Evolutionary conservation across 2,888 invertebrate species (phyloP).

Genomic region (Drosophila mayaguana): DNA sequence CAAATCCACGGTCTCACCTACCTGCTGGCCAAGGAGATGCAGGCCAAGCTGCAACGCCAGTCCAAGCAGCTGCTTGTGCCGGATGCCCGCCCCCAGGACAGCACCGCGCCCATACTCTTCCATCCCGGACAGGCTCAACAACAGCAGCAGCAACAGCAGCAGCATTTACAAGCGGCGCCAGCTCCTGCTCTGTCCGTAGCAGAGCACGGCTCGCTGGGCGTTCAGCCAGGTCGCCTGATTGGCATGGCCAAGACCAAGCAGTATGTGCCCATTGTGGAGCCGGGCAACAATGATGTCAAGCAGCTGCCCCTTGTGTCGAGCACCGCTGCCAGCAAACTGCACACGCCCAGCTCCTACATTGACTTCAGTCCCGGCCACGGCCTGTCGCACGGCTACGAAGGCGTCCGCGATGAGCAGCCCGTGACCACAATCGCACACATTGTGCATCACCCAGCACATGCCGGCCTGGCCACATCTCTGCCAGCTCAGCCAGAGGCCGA

Average conservation of each 20-base stretch:
- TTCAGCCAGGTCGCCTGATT: constrained; percentile 71
- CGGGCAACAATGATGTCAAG: constrained; percentile 66
- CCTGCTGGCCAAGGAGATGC: constrained; percentile 84
- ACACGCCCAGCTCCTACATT: constrained; percentile 68
- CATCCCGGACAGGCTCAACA: constrained; percentile 62
- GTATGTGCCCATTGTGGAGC: constrained; percentile 81
- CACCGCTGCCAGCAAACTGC: constrained; percentile 42
- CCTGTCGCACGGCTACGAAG: constrained; percentile 82
- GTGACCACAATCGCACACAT: constrained; percentile 64
- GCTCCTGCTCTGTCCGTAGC: constrained; percentile 5
- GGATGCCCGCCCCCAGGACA: constrained; percentile 77
- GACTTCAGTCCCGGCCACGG: constrained; percentile 72
- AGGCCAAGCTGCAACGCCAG: constrained; percentile 73
- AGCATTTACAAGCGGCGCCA: constrained; percentile 8
- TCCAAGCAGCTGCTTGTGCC: constrained; percentile 46
- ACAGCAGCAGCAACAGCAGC: constrained; percentile 10
- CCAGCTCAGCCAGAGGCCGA: constrained; percentile 56
- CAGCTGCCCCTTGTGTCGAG: constrained; percentile 19
- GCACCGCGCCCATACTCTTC: constrained; percentile 83
- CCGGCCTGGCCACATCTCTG: constrained; percentile 42
- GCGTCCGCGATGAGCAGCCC: constrained; percentile 51
- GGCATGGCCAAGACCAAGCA: constrained; percentile 82
- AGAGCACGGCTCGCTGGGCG: constrained; percentile 49
- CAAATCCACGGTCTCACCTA: constrained; percentile 86
- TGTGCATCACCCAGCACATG: constrained; percentile 38